phyloP scores from a whole-genome alignment of 1,140 invertebrate genomes.

The Euwallacea fornicatus region DNA sequence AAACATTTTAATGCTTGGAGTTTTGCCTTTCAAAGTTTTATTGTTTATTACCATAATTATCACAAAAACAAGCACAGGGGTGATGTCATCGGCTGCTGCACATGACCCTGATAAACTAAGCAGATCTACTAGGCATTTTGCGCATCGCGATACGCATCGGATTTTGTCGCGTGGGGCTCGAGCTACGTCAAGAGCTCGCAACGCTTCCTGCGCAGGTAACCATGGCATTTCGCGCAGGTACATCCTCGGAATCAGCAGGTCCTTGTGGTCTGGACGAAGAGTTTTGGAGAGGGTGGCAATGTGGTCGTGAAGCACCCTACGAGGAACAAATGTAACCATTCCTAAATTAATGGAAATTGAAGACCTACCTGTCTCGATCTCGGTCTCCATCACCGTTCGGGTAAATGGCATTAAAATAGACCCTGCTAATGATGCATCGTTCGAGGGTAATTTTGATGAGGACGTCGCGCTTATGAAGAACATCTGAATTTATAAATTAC shows the following conservation, averaged over 20 bases:
- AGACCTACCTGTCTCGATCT: conserved; percentile 80
- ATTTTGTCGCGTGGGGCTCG: conserved; percentile 95
- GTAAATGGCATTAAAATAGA: conserved; percentile 92
- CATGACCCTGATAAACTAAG: conserved; percentile 80
- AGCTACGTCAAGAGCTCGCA: conserved; percentile 90
- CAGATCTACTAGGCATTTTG: conserved; percentile 91
- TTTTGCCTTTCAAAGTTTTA: not conserved
- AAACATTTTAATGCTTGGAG: not conserved
- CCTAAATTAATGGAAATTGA: not conserved
- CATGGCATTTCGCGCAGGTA: conserved; percentile 92
- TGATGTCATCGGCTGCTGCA: conserved; percentile 96
- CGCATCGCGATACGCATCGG: conserved; percentile 80
- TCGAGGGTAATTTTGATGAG: conserved; percentile 61
- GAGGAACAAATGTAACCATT: conserved; percentile 36
- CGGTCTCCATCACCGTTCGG: conserved; percentile 97
- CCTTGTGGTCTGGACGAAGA: conserved; percentile 81
- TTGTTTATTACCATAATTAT: conserved; percentile 79
- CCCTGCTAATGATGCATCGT: conserved; percentile 78
- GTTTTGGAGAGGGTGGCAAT: conserved; percentile 80
- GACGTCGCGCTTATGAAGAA: conserved; percentile 37
- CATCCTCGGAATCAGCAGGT: conserved; percentile 78
- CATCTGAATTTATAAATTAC: conserved; percentile 5
- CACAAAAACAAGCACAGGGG: conserved; percentile 95
- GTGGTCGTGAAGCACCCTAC: conserved; percentile 82
- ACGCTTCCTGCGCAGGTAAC: conserved; percentile 93